These are phyloP conservation scores for Perizoma affinitatum DNA, from an alignment of 2,888 invertebrate species.

Conservation along the genomic window DNA sequence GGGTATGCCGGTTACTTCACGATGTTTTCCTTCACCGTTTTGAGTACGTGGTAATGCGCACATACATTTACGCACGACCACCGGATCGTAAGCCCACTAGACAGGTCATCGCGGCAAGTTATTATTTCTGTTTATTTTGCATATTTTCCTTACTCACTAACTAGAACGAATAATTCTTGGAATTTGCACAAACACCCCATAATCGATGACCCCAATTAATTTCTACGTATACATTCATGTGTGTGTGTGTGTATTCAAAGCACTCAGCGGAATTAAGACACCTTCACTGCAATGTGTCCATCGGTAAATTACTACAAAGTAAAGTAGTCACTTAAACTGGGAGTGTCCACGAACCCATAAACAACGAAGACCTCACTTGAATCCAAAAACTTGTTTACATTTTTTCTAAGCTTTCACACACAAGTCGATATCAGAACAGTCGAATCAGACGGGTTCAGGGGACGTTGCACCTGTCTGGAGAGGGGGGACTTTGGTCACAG, in stretches of 20 bases:
- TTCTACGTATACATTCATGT: not conserved
- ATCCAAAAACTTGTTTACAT: conserved; percentile 38
- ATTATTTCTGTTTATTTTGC: too few species aligned
- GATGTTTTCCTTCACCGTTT: too few species aligned
- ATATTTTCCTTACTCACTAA: too few species aligned
- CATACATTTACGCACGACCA: too few species aligned
- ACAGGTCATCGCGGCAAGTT: too few species aligned
- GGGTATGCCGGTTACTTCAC: too few species aligned
- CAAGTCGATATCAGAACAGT: conserved; percentile 37
- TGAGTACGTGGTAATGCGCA: too few species aligned
- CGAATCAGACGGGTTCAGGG: conserved; percentile 49
- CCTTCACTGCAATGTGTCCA: conserved; percentile 31
- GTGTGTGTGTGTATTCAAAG: not conserved
- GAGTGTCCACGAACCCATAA: conserved; percentile 29
- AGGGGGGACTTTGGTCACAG: conserved; percentile 29
- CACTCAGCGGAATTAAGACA: conserved; percentile 22
- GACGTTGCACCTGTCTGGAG: conserved; percentile 60
- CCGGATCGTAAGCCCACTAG: too few species aligned
- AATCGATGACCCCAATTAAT: not conserved
- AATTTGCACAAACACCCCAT: conserved; percentile 4
- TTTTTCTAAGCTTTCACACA: conserved; percentile 38
- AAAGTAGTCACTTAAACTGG: conserved; percentile 21
- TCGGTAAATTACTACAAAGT: conserved; percentile 26
- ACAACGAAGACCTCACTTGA: conserved; percentile 25
- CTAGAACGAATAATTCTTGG: not conserved